These are phyloP conservation scores for Eustalomyia histrio DNA, from an alignment of 2,888 invertebrate genomes.

Conservation along the genomic window DNA sequence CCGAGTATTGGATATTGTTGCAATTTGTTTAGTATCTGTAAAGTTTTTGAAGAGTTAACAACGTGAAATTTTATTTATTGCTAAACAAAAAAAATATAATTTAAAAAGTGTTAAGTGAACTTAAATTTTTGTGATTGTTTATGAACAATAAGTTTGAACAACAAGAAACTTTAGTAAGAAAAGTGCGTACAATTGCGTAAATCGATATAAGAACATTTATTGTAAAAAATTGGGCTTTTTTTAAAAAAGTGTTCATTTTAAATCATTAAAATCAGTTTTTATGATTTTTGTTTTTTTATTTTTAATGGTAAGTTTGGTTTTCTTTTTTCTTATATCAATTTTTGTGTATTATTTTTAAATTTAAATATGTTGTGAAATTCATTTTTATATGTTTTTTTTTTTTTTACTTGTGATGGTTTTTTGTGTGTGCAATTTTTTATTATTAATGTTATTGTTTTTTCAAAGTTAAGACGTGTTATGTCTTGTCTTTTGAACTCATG, in stretches of 20 bases:
- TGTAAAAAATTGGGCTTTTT: background rate
- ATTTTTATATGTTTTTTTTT: slow-evolving; percentile 6
- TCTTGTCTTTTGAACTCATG: background rate
- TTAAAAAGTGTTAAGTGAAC: slow-evolving; percentile 22
- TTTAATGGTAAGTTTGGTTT: slow-evolving; percentile 53
- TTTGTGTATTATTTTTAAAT: background rate
- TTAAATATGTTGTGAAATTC: slow-evolving; percentile 41
- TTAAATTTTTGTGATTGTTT: background rate
- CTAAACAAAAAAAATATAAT: slow-evolving; percentile 2
- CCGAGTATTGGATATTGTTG: slow-evolving; percentile 64
- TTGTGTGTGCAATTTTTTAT: background rate
- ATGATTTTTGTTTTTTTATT: slow-evolving; percentile 56
- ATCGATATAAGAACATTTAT: background rate
- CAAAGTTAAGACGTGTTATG: background rate
- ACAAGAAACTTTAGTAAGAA: background rate
- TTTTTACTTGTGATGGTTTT: slow-evolving; percentile 14
- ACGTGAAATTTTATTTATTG: slow-evolving; percentile 40
- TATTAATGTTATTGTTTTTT: no score
- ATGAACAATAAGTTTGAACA: background rate
- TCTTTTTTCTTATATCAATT: background rate
- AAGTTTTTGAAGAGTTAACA: slow-evolving; percentile 68
- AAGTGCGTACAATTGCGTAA: background rate
- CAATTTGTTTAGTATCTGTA: slow-evolving; percentile 68
- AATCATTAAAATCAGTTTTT: slow-evolving; percentile 27
- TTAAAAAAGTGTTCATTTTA: background rate